Base-by-base conservation (phyloP, 1,140 invertebrate species). In the Hypothenemus hampei region DNA sequence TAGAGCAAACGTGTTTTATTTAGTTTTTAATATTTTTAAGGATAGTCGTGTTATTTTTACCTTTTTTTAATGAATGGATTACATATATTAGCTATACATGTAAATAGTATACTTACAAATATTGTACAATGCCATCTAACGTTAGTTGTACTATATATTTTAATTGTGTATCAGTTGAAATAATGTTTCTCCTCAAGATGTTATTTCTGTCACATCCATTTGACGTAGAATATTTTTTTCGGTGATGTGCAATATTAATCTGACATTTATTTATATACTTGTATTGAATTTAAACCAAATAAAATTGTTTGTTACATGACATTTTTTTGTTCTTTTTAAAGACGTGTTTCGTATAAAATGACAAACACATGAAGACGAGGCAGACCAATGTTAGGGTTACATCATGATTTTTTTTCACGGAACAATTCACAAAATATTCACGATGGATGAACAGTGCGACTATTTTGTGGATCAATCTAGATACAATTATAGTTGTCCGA, bases 221-320 rank as follows among this genome's bases (percentile, higher is more conserved):
- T 67, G 62, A 70, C 60, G 60, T 65, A 65, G 62, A 64, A 65
- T 67, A 63, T 66, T 63, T 70, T 67, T 62, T 70, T 68, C 61
- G 68, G 65, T 67, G 61, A 70, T 67, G 69, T 71, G 69, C 69
- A 71, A 71, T 71, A 71, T 71, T 68, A 68, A 68, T 68, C 64
- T 67, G 62, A 68, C 58, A 61, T 69, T 66, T 69, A 68, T 68
- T 68, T 69, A 68, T 69, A 65, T 69, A 69, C 64, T 68, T 71
- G 69, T 71, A 71, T 69, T 69, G 66, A 69, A 65, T 69, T 69
- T 68, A 71, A 69, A 69, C 68, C 69, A 71, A 71, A 71, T 69
- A 71, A 71, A 71, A 68, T 63, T 71, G 69, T 71, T 71, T 71
- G 67, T 71, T 71, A 71, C 68, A 69, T 44, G 26, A 6, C n/a